phyloP scores from a whole-genome alignment of 1,140 invertebrate genomes.

The Brachionus manjavacas region DNA sequence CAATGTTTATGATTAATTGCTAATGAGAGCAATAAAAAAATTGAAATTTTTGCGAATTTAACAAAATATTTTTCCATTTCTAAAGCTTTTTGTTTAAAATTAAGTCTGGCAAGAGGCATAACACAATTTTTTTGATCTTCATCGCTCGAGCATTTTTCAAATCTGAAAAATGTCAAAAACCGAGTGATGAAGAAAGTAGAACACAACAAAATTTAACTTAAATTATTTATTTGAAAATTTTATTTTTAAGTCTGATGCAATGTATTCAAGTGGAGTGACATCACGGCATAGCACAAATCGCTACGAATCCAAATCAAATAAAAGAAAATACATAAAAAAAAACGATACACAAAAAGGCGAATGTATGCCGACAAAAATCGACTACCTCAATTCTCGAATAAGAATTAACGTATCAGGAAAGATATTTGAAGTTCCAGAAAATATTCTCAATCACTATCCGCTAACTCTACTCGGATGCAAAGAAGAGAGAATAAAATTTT shows the following conservation, averaged over 20 bases:
- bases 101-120: neutral
- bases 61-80: neutral
- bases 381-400: slow-evolving; percentile 4
- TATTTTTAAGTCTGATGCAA: neutral
- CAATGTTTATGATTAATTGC: neutral
- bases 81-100: neutral
- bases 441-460: neutral
- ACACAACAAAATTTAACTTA: neutral
- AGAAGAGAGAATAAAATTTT: slow-evolving; percentile 52
- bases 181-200: neutral
- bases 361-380: neutral
- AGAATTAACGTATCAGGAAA: slow-evolving; percentile 24
- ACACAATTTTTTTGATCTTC: neutral
- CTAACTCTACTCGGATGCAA: slow-evolving; percentile 45
- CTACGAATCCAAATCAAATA: neutral
- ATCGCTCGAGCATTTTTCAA: neutral
- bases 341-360: neutral
- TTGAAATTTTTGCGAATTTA: neutral
- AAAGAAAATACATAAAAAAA: neutral
- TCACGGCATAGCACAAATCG: neutral
- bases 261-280: neutral
- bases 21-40: neutral
- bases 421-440: slow-evolving; percentile 1
- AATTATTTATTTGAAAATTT: neutral
- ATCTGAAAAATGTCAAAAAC: neutral